Evolutionary conservation across 1,140 invertebrate species (phyloP), one percentile per base, ranked within the genome.

Genomic region (Bombus superbus): DNA sequence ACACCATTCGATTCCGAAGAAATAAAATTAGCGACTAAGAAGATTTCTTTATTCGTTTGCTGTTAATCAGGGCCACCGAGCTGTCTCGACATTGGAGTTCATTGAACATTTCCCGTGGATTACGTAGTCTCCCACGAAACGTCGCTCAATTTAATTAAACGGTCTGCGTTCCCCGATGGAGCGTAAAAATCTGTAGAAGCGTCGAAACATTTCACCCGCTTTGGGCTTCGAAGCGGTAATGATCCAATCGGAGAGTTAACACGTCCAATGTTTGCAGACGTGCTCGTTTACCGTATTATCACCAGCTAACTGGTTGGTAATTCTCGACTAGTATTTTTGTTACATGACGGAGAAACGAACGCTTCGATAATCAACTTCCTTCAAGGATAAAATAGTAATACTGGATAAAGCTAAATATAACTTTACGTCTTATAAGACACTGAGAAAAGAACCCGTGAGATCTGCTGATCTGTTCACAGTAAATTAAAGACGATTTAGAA

Each of bases 81-180:
- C 13, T 28, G 44, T 1, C 64, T 69, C 40, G 35, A 28, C 68
- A 47, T 25, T 32, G 18, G 42, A 42, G 10, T 35, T 71, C 66
- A 57, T 66, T 71, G 78, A 44, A 62, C 28, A 66, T 74, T 82
- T 64, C 28, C 62, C 59, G 25, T 38, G 32, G 15, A 69, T 59
- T 80, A 69, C 59, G 38, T 38, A 44, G 32, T 47, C 71, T 82
- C 42, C 42, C 57, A 44, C 59, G 81, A 82, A 75, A 82, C 57
- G 6, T 82, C 81, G 71, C 38, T 74, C 71, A 47, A 82, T 82
- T 47, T 47, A 57, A 82, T 82, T 82, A 82, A 74, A 66, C 81
- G 15, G 71, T 28, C 71, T 75, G 71, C 81, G 81, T 82, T 22
- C 71, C 40, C 9, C 40, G 42, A 18, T 35, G 57, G 8, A 82